Base-by-base conservation (phyloP, 2,888 invertebrate species). In the Heliconius ismenius region DNA sequence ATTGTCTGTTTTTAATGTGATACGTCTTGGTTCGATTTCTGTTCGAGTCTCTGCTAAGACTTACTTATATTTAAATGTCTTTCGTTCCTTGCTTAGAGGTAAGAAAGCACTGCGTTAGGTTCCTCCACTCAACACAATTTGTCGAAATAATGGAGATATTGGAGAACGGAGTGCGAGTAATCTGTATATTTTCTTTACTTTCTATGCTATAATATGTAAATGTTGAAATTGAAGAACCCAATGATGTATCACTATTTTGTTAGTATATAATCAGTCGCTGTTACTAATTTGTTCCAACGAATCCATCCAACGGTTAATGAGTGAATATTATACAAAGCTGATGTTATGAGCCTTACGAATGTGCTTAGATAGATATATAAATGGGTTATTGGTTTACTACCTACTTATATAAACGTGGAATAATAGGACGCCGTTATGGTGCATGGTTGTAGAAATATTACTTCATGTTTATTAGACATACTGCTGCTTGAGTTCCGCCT, bases 311-410 rank as follows among this genome's bases (percentile, higher is more conserved):
- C 60, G 72, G 15, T 21, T 72, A 72, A 62, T 72, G 58, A 26
- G 26, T 58, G 60, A 36, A 72, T 72, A 72, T 72, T 24, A 58
- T 62, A 39, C 60, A 62, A 62, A 36, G n/a, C 39, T 28, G 49
- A 69, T 69, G 54, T 28, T 69, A 21, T 69, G 21, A 54, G 28
- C 60, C 26, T 62, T 24, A 58, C 39, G 39, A 72, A 62, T 72
- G 24, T 72, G 36, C 72, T 39, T 18, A 18, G 58, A 62, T 54
- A 3, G 26, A 26, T 26, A 26, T 3, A 26, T 15, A 72, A n/a
- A n/a, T 62, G 32, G 60, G 36, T 72, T 36, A 60, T 32, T 1
- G 28, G 9, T 18, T 58, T 60, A 60, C 58, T 72, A 49, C 24
- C 28, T 26, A 49, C 26, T 9, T 49, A 49, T 49, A 36, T 18